Evolutionary conservation across 2,797 vertebrate genomes (phyloP).

Genomic region (Octomys mimax): DNA sequence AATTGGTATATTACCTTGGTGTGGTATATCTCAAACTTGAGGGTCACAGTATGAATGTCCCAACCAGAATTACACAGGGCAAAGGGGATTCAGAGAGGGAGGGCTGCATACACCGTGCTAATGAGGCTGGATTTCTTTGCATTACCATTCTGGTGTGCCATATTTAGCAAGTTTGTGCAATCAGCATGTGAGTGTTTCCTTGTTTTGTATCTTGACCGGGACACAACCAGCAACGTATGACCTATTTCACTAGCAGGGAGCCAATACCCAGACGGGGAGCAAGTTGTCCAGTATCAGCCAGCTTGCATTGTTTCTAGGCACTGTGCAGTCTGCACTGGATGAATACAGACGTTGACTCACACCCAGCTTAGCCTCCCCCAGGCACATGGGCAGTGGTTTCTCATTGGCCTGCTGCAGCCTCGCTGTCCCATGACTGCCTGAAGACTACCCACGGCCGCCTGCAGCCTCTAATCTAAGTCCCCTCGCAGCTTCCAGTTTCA

Average conservation of each 20-base stretch:
- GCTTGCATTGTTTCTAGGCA: not conserved
- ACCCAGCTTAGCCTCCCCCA: no score
- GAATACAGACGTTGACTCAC: not conserved
- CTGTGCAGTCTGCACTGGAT: accelerated
- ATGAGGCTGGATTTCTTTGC: not conserved
- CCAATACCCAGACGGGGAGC: not conserved
- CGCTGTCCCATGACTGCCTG: not conserved
- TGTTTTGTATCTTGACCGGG: not conserved
- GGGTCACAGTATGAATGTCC: not conserved
- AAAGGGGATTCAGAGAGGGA: not conserved
- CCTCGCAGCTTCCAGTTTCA: not conserved
- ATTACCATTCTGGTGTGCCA: no score
- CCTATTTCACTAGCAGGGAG: not conserved
- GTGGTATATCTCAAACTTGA: not conserved
- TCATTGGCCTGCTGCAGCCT: not conserved
- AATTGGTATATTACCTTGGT: not conserved
- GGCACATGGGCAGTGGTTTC: not conserved
- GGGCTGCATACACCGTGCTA: accelerated
- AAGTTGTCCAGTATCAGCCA: not conserved
- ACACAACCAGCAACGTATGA: not conserved
- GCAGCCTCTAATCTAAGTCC: not conserved
- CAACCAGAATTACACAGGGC: not conserved
- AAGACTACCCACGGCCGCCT: not conserved
- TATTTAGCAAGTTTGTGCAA: not conserved
- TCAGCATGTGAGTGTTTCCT: not conserved